phyloP scores from a whole-genome alignment of 2,113 vertebrate genomes.

The Rattus norvegicus region GRCr8 NC_086019.1:28756001-28756500 shows the following conservation, averaged over 20 bases:
- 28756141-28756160: neutral
- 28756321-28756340: neutral
- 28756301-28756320: neutral
- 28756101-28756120: neutral
- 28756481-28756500: neutral
- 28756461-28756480: neutral
- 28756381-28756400: neutral
- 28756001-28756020: neutral
- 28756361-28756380: neutral
- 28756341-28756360: neutral
- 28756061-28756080: neutral
- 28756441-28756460: neutral
- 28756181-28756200: neutral
- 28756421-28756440: neutral
- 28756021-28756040: neutral
- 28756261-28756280: neutral
- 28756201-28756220: neutral
- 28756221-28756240: neutral
- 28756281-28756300: neutral
- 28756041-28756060: neutral
- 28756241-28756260: neutral
- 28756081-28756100: neutral
- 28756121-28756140: neutral
- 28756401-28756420: neutral
- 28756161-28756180: neutral